Conservation (phyloP, 2,797 vertebrate species). For the Diceros bicornis region DNA sequence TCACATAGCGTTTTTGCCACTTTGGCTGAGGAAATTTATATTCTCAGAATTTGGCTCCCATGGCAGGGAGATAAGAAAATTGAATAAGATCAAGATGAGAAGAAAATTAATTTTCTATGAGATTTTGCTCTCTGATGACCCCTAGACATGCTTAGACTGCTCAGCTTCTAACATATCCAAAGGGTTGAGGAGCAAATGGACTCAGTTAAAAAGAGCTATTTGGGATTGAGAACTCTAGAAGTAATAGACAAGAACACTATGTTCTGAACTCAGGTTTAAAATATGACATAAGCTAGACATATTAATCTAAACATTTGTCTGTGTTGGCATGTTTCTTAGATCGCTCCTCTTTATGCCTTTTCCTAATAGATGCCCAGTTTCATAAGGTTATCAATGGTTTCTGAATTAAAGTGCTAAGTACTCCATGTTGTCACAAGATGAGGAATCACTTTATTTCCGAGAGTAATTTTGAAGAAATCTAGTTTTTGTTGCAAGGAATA, state of each 20-base stretch:
- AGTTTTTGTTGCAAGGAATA: constrained; percentile 13
- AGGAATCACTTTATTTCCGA: constrained; percentile 50
- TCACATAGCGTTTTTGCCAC: not conserved
- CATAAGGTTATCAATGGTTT: constrained; percentile 21
- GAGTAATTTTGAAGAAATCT: constrained; percentile 63
- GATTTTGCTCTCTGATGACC: not conserved
- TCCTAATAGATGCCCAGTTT: not conserved
- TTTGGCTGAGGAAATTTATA: not conserved
- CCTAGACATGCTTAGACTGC: not conserved
- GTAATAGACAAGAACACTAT: not conserved
- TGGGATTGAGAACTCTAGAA: not conserved
- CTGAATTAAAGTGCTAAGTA: constrained; percentile 54
- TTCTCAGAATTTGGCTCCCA: not conserved
- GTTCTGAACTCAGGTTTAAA: constrained; percentile 19
- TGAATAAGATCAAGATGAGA: constrained; percentile 9
- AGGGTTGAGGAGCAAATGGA: constrained; percentile 14
- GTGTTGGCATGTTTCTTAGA: not conserved
- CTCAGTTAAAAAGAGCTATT: constrained; percentile 7
- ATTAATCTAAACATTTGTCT: not conserved
- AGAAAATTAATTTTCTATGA: constrained; percentile 13
- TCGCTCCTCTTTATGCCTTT: not conserved
- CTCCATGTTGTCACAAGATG: not conserved
- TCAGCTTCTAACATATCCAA: not conserved
- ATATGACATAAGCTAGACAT: not conserved
- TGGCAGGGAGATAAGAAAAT: not conserved